A percentile compares a stretch with the other conserved stretches of the same genome.
Conservation (phyloP, 2,797 vertebrate genomes). For the Poecilia wingei region DNA sequence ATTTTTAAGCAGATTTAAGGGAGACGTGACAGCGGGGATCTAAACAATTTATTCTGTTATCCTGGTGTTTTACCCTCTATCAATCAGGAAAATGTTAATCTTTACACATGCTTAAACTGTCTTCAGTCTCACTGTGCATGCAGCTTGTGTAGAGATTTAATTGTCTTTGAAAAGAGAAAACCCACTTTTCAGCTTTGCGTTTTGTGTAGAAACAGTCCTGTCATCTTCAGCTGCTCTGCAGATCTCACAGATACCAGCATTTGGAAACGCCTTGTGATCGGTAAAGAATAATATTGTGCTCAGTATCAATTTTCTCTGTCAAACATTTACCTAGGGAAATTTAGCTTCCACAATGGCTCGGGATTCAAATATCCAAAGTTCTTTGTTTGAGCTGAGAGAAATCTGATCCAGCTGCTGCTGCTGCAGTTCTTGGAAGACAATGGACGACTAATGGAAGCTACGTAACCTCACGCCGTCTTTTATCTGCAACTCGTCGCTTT, state of each 20-base stretch:
- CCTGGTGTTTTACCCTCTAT: not conserved
- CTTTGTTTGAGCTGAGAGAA: constrained; percentile 74
- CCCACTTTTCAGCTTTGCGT: not conserved
- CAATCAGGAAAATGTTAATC: not conserved
- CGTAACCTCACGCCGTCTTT: constrained; percentile 60
- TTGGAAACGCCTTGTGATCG: constrained; percentile 59
- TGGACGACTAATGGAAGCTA: constrained; percentile 65
- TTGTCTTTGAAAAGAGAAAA: not conserved
- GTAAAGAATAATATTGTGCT: constrained; percentile 59
- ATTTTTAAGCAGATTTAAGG: not conserved
- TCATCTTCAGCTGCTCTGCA: not conserved
- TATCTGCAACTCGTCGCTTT: constrained; percentile 7
- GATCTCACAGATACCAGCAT: constrained; percentile 8
- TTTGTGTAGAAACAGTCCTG: not conserved
- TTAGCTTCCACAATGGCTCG: constrained; percentile 56
- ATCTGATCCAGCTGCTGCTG: constrained; percentile 69
- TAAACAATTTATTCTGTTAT: not conserved
- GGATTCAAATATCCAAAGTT: constrained; percentile 70
- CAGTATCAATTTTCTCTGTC: constrained; percentile 74
- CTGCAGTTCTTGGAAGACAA: constrained; percentile 71
- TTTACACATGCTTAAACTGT: not conserved
- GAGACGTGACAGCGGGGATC: not conserved
- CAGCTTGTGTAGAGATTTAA: not conserved
- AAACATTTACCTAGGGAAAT: constrained; percentile 75
- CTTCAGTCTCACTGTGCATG: constrained; percentile 23